Evolutionary conservation across 2,797 vertebrate species (phyloP).

Genomic region (Myripristis jacobus): DNA sequence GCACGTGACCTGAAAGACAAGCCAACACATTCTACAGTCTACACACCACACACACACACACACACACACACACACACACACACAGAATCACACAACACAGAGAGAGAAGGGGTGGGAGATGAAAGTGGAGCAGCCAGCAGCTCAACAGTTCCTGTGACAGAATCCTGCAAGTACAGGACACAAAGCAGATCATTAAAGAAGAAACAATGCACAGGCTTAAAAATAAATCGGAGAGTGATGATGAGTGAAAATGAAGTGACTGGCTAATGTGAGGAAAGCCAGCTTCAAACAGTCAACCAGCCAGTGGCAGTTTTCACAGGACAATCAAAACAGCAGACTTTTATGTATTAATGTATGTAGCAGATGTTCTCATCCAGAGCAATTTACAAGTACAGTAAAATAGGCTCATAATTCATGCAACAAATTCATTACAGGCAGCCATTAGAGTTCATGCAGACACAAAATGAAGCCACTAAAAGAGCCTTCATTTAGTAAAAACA

Average conservation of each 20-base stretch:
- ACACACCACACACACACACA: neutral
- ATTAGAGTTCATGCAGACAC: too few relatives aligned
- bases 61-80: neutral
- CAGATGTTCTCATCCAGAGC: too few relatives aligned
- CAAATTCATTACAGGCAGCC: too few relatives aligned
- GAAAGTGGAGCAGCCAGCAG: too few relatives aligned
- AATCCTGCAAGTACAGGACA: neutral
- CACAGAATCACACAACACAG: neutral
- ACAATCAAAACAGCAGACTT: neutral
- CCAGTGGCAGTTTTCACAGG: neutral
- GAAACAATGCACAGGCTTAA: neutral
- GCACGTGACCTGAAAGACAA: too few relatives aligned
- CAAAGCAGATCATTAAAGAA: neutral
- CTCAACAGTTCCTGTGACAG: too few relatives aligned
- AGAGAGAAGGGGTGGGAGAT: neutral
- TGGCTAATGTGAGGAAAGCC: neutral
- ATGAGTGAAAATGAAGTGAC: constrained; percentile 8
- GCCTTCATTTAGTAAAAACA: too few relatives aligned
- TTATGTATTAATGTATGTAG: too few relatives aligned
- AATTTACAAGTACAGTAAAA: too few relatives aligned
- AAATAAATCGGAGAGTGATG: neutral
- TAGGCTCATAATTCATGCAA: too few relatives aligned
- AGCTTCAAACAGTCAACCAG: neutral
- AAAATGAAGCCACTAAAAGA: too few relatives aligned
- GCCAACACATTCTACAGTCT: too few relatives aligned